Evolutionary conservation across 2,797 vertebrate species (phyloP).

Genomic region (Denticeps clupeoides): DNA sequence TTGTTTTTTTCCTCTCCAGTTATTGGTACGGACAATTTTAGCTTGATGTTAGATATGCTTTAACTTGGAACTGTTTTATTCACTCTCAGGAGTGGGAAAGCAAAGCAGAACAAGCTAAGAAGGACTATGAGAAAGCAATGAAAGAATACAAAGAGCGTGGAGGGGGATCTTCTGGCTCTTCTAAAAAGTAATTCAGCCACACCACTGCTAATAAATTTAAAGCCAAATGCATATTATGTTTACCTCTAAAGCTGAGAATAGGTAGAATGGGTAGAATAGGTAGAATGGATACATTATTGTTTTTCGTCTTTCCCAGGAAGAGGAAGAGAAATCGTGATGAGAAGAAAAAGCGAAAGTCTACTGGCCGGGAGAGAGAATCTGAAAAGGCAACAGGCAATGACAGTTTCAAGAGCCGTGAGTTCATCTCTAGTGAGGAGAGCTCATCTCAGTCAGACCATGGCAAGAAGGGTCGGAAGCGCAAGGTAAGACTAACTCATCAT

Average conservation of each 20-base stretch:
- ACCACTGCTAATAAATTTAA: no score
- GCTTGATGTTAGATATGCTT: background rate
- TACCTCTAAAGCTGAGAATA: no score
- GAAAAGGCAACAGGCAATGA: constrained; percentile 35
- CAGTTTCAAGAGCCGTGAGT: constrained; percentile 76
- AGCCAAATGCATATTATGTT: no score
- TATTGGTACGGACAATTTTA: no score
- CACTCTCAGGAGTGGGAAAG: constrained; percentile 73
- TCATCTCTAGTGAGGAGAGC: constrained; percentile 74
- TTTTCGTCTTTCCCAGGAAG: no score
- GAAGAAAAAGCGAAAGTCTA: constrained; percentile 45
- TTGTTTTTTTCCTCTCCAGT: no score
- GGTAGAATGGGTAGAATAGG: no score
- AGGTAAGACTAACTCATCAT: background rate
- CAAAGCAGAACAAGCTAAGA: constrained; percentile 68
- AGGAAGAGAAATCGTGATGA: constrained; percentile 35
- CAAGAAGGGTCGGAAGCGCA: constrained; percentile 49
- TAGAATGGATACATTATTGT: background rate
- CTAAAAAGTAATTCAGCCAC: constrained; percentile 64
- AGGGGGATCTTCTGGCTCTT: constrained; percentile 46
- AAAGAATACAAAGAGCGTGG: constrained; percentile 63
- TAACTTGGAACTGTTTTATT: background rate
- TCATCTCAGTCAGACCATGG: constrained; percentile 54
- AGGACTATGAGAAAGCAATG: constrained; percentile 69
- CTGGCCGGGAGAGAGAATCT: constrained; percentile 28